Evolutionary conservation across 2,113 vertebrate species (phyloP).

Genomic region (Osmerus mordax): DNA sequence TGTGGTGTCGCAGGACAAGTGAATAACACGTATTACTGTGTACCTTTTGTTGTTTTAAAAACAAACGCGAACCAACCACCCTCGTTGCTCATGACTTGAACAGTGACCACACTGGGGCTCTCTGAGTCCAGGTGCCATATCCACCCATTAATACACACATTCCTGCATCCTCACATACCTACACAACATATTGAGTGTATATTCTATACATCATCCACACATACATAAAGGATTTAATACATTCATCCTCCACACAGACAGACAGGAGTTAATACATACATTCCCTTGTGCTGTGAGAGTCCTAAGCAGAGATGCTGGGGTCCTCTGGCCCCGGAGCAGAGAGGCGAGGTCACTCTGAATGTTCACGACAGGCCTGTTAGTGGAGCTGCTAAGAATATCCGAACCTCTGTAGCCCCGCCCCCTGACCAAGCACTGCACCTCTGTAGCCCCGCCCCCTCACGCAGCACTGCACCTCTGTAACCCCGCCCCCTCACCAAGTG

Average conservation of each 20-base stretch:
- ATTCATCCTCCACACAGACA: background rate
- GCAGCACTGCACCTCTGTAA: background rate
- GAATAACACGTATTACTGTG: conserved; percentile 31
- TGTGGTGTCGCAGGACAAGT: conserved; percentile 43
- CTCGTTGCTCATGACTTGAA: conserved; percentile 71
- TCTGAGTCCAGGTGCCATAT: conserved; percentile 69
- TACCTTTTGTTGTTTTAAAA: conserved; percentile 57
- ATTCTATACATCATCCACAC: conserved; percentile 1
- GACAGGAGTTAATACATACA: background rate
- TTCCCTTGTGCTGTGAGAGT: conserved; percentile 11
- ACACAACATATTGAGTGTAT: background rate
- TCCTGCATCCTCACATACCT: background rate
- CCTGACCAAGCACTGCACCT: background rate
- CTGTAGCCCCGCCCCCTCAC: background rate
- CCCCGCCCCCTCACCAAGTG: background rate
- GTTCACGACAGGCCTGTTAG: conserved; percentile 56
- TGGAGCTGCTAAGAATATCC: conserved; percentile 60
- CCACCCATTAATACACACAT: background rate
- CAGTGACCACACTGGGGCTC: conserved; percentile 57
- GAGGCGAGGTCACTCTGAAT: conserved; percentile 19
- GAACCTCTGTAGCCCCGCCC: conserved; percentile 8
- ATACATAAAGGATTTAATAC: background rate
- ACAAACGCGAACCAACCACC: conserved; percentile 40
- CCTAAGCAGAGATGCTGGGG: background rate
- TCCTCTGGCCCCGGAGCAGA: background rate